Evolutionary conservation across 1,140 invertebrate genomes (phyloP), one percentile per base, ranked within the genome.

Genomic region (Drosophila jambulina): DNA sequence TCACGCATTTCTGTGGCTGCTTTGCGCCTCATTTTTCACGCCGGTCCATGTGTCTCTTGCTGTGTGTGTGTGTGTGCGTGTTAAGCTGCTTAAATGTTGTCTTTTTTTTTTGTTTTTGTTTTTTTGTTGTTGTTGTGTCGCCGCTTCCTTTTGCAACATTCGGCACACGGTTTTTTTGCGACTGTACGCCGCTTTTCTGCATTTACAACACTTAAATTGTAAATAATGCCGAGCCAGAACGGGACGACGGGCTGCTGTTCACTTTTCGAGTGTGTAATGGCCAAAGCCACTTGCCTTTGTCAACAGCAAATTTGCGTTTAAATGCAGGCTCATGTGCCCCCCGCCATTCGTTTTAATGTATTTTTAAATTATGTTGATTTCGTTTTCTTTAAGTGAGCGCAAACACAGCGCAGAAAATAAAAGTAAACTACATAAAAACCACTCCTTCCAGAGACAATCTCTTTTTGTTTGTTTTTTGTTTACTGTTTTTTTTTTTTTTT

Each of bases 201-300:
- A 88, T 78, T 87, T 88, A 88, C 84, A 88, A 80, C 84, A 88
- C 84, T 87, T 88, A 88, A 87, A 88, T 87, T 84, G 84, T 87
- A 88, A 87, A 88, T 88, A 87, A 87, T 88, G 75, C 84, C 68
- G 67, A 69, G 64, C 76, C 72, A 75, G 23, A 32, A 29, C 49
- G 68, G 27, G 42, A 53, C n/a, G 46, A 36, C 21, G 21, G n/a
- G 13, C 61, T 48, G 51, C 19, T 63, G 46, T 46, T 63, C 53
- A 60, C 54, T 61, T 64, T 60, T 64, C 62, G 63, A 82, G 78
- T 86, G 77, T 88, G 80, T 78, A 87, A 88, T 87, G 84, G 84
- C 77, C 85, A 84, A 88, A 88, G 80, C 85, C 84, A 87, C 84
- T 88, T 87, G 84, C 84, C 72, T 87, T 87, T 84, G 85, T 83